Base-by-base conservation (phyloP, 2,113 vertebrate species). In the Tichodroma muraria region DNA sequence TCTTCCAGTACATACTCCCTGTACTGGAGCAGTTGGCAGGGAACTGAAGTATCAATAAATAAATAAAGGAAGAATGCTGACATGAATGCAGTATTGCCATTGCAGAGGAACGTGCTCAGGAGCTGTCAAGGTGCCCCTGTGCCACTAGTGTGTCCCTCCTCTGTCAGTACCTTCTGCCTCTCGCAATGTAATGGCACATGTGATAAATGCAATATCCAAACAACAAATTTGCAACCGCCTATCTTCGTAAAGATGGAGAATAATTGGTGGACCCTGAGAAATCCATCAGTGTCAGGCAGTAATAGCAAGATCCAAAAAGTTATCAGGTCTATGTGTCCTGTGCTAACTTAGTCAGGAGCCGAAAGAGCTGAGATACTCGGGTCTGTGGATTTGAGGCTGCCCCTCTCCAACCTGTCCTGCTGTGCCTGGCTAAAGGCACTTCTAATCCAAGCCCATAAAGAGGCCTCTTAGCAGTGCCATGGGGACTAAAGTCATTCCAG, bases 401-500 rank as follows among this genome's bases (percentile, higher is more conserved):
- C 33, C 13, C n/a, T 85, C 42, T 85, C 80, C 72, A 56, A 30
- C n/a, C 56, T 87, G 54, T 44, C 86, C 69, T 56, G 60, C 95
- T 93, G 77, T 71, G 83, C 72, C 72, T 94, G 40, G 75, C 85
- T 91, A 40, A 70, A 88, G 45, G 70, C 81, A 69, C 37, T 93
- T 91, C 60, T 86, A 90, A 80, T 90, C 75, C 76, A 94, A 90
- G 73, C 80, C 54, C 45, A 61, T 89, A 92, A 89, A 90, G 61
- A 72, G 77, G 73, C 80, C 91, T 92, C 75, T 80, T 77, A 76
- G 81, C 63, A 54, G 13, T 65, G 47, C 66, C 0, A 0, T 71
- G 80, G 56, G 72, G 82, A 63, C 85, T 89, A 53, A 82, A 95
- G 80, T 91, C 86, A 77, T 91, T 97, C 77, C 91, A 95, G 94